These are phyloP conservation scores for Arion vulgaris DNA, from an alignment of 1,140 invertebrate genomes.

Conservation along the genomic window DNA sequence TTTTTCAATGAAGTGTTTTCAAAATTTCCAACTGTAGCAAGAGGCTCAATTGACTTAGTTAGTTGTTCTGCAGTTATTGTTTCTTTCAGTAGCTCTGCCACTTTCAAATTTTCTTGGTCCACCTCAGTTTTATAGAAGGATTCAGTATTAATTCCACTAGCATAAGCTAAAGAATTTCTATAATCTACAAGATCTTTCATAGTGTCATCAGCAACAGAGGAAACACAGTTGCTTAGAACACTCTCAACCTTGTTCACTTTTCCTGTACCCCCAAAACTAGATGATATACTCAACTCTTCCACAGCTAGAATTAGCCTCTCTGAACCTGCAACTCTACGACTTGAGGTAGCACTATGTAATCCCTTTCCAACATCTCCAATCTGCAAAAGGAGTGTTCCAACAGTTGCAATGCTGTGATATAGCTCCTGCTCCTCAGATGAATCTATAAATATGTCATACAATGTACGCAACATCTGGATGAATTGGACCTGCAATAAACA, in stretches of 20 bases:
- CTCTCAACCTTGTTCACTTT: too few species aligned
- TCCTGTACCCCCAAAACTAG: too few species aligned
- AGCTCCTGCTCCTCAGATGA: conserved; percentile 81
- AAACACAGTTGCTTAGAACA: too few species aligned
- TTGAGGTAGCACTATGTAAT: conserved; percentile 60
- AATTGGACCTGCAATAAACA: conserved; percentile 82
- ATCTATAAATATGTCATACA: conserved; percentile 87
- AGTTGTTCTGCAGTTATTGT: not conserved
- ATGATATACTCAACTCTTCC: too few species aligned
- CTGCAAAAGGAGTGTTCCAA: conserved; percentile 87
- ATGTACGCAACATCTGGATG: conserved; percentile 88
- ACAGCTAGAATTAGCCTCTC: not conserved
- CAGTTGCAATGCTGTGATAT: conserved; percentile 81
- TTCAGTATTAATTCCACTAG: not conserved
- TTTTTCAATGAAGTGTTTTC: conserved; percentile 24
- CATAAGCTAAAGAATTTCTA: not conserved
- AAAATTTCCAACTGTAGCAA: not conserved
- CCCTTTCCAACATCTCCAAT: conserved; percentile 88
- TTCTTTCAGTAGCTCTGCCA: not conserved
- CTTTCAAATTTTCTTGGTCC: not conserved
- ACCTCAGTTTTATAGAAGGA: not conserved
- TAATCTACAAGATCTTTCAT: not conserved
- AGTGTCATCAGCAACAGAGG: too few species aligned
- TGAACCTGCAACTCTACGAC: not conserved
- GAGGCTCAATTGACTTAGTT: not conserved